Percentiles rank a stretch among this genome's conserved stretches.
Evolutionary conservation across 2,888 invertebrate genomes (phyloP).

Genomic region (Morinoia aosen): DNA sequence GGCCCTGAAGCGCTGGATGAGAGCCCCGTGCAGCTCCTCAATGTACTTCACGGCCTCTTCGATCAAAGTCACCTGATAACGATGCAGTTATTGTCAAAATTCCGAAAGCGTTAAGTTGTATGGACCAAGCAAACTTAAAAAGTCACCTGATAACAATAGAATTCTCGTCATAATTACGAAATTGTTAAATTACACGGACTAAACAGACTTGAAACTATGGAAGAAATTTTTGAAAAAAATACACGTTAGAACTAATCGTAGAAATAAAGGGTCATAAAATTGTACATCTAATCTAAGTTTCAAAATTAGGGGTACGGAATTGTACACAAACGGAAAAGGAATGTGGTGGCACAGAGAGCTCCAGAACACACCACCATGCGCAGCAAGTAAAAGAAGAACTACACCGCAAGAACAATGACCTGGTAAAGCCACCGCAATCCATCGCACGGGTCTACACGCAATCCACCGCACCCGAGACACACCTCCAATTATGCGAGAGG

Average conservation of each 20-base stretch:
- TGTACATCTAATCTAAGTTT: neutral
- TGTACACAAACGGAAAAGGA: neutral
- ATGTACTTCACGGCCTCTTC: slow-evolving; percentile 73
- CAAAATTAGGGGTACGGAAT: neutral
- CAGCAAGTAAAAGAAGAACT: neutral
- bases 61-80: slow-evolving; percentile 72
- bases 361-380: neutral
- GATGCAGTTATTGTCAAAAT: slow-evolving; percentile 53
- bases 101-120: neutral
- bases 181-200: neutral
- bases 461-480: neutral
- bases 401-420: too few relatives aligned
- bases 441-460: neutral
- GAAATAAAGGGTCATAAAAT: too few relatives aligned
- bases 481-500: neutral
- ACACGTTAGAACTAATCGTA: too few relatives aligned
- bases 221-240: too few relatives aligned
- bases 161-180: slow-evolving; percentile 44
- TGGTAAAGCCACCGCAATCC: too few relatives aligned
- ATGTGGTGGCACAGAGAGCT: neutral
- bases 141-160: slow-evolving; percentile 70
- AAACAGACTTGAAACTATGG: neutral
- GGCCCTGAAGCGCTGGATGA: slow-evolving; percentile 70
- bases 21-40: slow-evolving; percentile 72
- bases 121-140: neutral